These are phyloP conservation scores for Enteromius fasciolatus DNA, from an alignment of 2,797 vertebrate species.

Conservation along the genomic window DNA sequence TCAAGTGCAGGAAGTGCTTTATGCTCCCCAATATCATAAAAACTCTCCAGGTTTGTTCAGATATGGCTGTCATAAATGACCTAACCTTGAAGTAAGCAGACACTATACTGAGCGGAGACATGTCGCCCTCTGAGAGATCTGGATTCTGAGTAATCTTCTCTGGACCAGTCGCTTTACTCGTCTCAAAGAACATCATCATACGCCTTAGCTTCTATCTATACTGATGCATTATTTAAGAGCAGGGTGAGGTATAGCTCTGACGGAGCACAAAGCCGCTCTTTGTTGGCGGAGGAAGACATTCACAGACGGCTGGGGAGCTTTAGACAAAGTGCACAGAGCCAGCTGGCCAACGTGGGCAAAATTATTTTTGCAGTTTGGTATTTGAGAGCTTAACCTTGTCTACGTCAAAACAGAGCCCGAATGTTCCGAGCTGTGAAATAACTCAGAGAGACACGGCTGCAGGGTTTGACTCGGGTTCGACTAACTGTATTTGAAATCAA, in stretches of 20 bases:
- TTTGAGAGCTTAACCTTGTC: constrained; percentile 40
- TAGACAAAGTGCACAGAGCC: constrained; percentile 37
- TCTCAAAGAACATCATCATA: constrained; percentile 21
- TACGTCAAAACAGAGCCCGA: constrained; percentile 20
- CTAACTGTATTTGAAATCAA: not conserved
- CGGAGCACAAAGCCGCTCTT: constrained; percentile 30
- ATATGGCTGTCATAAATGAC: constrained; percentile 19
- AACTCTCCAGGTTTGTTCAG: constrained; percentile 17
- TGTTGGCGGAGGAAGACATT: constrained; percentile 30
- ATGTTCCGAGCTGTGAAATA: constrained; percentile 1
- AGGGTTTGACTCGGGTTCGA: not conserved
- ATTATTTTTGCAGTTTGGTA: constrained; percentile 44
- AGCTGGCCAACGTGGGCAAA: constrained; percentile 35
- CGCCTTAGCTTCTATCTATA: not conserved
- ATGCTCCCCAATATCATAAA: not conserved
- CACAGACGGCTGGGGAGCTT: constrained; percentile 35
- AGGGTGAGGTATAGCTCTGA: constrained; percentile 12
- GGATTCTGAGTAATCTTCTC: constrained; percentile 38
- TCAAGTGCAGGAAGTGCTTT: not conserved
- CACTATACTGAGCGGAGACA: constrained; percentile 12
- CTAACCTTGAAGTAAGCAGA: constrained; percentile 7
- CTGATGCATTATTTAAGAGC: constrained; percentile 23
- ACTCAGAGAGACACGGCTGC: not conserved
- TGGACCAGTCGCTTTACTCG: constrained; percentile 2
- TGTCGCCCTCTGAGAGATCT: constrained; percentile 13